These are phyloP conservation scores for Lasiurus borealis DNA, from an alignment of 2,113 vertebrate genomes.

Conservation along the genomic window DNA sequence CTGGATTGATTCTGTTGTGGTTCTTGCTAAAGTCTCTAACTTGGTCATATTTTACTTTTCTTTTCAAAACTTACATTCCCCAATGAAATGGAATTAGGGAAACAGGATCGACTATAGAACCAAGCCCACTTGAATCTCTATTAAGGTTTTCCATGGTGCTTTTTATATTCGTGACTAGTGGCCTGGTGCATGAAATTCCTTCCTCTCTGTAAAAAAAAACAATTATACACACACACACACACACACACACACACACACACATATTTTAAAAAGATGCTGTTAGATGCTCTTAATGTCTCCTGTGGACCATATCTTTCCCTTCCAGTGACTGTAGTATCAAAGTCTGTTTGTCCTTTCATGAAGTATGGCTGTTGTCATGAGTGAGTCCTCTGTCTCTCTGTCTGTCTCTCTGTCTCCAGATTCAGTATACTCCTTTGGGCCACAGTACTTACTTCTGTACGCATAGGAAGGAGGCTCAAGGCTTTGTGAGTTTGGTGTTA, in stretches of 20 bases:
- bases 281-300: background rate
- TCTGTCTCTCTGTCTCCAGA: background rate
- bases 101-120: background rate
- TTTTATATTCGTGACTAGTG: background rate
- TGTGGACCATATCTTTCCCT: conserved; percentile 34
- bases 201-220: too few relatives aligned
- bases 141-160: conserved; percentile 20
- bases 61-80: conserved; percentile 3
- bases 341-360: conserved; percentile 8
- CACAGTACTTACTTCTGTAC: conserved; percentile 10
- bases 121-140: background rate
- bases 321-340: conserved; percentile 4
- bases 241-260: too few relatives aligned
- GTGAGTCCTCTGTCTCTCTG: background rate
- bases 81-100: conserved; percentile 1
- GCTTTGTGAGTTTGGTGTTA: conserved; percentile 30
- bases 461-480: conserved; percentile 3
- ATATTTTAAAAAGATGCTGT: too few relatives aligned
- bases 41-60: conserved; percentile 45
- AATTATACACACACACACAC: too few relatives aligned
- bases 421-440: background rate
- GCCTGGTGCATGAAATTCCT: too few relatives aligned
- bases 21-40: conserved; percentile 45
- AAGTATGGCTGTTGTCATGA: conserved; percentile 35
- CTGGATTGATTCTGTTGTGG: background rate